Conservation (phyloP, 2,888 invertebrate species). For the Pomacea canaliculata region DNA sequence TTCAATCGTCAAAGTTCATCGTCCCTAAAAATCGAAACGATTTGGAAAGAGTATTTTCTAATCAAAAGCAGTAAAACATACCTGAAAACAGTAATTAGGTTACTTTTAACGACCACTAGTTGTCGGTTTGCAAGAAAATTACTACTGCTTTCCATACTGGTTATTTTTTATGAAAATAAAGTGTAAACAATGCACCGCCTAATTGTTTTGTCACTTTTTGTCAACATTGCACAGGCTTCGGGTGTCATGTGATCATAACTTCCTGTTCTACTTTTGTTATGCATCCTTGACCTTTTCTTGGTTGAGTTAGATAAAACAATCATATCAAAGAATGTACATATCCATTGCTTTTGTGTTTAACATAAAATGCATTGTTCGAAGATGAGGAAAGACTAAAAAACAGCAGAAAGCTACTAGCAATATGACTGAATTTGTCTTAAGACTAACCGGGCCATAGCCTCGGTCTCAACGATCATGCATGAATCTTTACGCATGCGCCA, state of each 20-base stretch:
- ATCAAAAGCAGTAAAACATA: slow-evolving; percentile 10
- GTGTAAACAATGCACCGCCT: not conserved
- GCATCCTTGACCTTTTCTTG: not conserved
- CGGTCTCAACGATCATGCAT: slow-evolving; percentile 10
- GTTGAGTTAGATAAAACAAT: not conserved
- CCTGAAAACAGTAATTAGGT: slow-evolving; percentile 42
- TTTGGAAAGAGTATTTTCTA: no score
- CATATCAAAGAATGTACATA: not conserved
- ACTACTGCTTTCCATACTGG: slow-evolving; percentile 16
- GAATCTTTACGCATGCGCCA: slow-evolving; percentile 23
- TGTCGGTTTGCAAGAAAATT: slow-evolving; percentile 31
- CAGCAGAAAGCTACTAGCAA: not conserved
- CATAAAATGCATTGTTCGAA: no score
- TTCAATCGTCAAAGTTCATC: no score
- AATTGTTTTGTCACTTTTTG: not conserved
- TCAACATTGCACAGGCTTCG: slow-evolving; percentile 17
- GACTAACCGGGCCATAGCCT: slow-evolving; percentile 14
- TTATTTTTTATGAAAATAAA: not conserved
- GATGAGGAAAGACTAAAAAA: not conserved
- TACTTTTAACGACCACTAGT: slow-evolving; percentile 35
- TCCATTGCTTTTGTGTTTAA: not conserved
- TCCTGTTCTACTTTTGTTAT: slow-evolving; percentile 5
- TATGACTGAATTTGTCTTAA: not conserved
- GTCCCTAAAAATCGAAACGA: no score
- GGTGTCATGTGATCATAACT: slow-evolving; percentile 26